Evolutionary conservation across 2,888 invertebrate species (phyloP).

Genomic region (Mesorhabditis sp.): DNA sequence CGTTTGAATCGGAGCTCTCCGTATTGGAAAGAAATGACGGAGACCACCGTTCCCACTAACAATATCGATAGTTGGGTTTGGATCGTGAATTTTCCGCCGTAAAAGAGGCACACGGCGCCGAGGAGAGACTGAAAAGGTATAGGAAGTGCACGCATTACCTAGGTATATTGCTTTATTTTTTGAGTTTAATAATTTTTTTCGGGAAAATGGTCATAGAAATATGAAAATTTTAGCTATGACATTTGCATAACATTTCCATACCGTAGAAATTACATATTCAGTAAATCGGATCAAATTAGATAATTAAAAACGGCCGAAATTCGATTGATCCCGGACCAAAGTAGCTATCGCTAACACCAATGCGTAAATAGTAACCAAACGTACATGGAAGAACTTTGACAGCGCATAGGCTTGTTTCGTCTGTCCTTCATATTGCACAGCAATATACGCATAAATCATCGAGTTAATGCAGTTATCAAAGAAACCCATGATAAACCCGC

Average conservation of each 20-base stretch:
- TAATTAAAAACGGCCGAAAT: too few species aligned
- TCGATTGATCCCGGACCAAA: too few species aligned
- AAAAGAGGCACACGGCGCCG: background rate
- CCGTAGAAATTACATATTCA: too few species aligned
- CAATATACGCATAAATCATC: background rate
- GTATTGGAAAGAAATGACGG: background rate
- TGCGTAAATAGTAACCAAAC: background rate
- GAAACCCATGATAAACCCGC: background rate
- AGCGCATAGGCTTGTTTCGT: background rate
- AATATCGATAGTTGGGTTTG: slow-evolving; percentile 3
- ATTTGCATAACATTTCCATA: too few species aligned
- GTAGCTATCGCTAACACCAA: too few species aligned
- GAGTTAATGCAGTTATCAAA: background rate
- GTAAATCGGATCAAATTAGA: too few species aligned
- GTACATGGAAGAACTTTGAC: background rate
- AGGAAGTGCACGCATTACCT: background rate
- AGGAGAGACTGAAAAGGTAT: background rate
- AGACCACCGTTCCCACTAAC: background rate
- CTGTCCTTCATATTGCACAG: background rate
- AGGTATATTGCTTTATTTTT: background rate
- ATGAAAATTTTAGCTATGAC: too few species aligned
- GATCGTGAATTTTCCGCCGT: background rate
- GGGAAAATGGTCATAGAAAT: too few species aligned
- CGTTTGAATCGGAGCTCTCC: background rate
- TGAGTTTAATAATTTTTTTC: too few species aligned